Base-by-base conservation (phyloP, 2,113 vertebrate species). In the Mola mola region DNA sequence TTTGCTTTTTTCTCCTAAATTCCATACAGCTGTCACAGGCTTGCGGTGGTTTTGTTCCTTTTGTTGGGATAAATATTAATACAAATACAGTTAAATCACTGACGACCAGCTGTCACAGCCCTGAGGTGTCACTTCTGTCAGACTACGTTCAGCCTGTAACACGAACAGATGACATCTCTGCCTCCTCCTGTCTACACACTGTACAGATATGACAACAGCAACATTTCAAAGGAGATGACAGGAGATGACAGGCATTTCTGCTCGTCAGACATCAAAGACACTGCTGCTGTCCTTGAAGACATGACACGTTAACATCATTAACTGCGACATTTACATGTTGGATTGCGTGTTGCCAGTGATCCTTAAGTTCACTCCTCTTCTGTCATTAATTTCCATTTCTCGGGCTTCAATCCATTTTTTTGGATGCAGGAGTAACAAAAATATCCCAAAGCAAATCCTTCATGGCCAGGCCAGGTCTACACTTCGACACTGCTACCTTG, bases 181-280 rank as follows among this genome's bases (percentile, higher is more conserved):
- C 24, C 22, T 63, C 51, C 19, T 22, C 40, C 44, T 52, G 36
- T 60, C 36, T 24, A 47, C 52, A 51, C 33, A 19, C 24, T 49
- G 31, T 28, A 53, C 47, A 68, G 59, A 62, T 41, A 38, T 40
- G 46, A 66, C 38, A 63, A 11, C 36, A 58, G 66, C 46, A 69
- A 51, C 47, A 50, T 64, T 59, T 67, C 16, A 38, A 40, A 51
- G 11, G 46, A 25, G 57, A n/a, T n/a, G n/a, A n/a, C n/a, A n/a
- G n/a, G n/a, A n/a, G 67, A 60, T 0, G 9, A 62, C 29, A 63
- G 48, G 21, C 59, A 56, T n/a, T n/a, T n/a, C n/a, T n/a, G n/a
- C n/a, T n/a, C n/a, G 40, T 21, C 44, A 51, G 41, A 75, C 46
- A 55, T 72, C 50, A 65, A 79, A 79, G 75, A 72, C 67, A 85